Evolutionary conservation across 2,113 vertebrate species (phyloP).

Genomic region (Azemiops feae): DNA sequence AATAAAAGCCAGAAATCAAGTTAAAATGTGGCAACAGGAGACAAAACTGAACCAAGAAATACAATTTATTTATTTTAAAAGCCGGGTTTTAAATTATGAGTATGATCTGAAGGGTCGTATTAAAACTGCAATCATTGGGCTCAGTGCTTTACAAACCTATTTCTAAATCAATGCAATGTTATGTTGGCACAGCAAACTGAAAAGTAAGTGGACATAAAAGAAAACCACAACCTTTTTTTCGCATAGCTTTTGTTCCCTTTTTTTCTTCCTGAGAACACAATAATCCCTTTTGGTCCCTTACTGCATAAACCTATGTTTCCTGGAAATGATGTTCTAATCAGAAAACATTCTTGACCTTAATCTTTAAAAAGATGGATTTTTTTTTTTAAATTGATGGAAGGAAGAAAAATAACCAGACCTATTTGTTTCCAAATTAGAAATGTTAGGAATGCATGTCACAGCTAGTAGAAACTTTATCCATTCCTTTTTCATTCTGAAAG

Average conservation of each 20-base stretch:
- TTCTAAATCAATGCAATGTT: background rate
- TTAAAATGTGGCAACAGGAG: slow-evolving; percentile 11
- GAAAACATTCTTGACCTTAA: background rate
- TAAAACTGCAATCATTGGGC: background rate
- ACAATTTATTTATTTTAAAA: slow-evolving; percentile 9
- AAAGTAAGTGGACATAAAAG: background rate
- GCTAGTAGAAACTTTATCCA: background rate
- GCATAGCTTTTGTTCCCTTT: background rate
- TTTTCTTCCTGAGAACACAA: background rate
- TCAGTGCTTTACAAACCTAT: background rate
- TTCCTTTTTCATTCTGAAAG: background rate
- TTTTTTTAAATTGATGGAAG: background rate
- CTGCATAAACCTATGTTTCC: slow-evolving; percentile 14
- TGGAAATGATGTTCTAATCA: slow-evolving; percentile 1
- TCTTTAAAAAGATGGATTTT: background rate
- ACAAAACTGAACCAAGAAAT: background rate
- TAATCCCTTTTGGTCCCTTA: background rate
- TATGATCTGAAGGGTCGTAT: background rate
- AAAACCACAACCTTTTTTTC: background rate
- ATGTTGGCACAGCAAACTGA: background rate
- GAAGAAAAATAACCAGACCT: background rate
- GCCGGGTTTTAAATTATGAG: background rate
- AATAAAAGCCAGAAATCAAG: slow-evolving; percentile 23
- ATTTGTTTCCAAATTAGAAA: background rate
- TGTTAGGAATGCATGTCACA: background rate